Evolutionary conservation across 2,888 invertebrate species (phyloP).

Genomic region (Exephanes ischioxanthus): DNA sequence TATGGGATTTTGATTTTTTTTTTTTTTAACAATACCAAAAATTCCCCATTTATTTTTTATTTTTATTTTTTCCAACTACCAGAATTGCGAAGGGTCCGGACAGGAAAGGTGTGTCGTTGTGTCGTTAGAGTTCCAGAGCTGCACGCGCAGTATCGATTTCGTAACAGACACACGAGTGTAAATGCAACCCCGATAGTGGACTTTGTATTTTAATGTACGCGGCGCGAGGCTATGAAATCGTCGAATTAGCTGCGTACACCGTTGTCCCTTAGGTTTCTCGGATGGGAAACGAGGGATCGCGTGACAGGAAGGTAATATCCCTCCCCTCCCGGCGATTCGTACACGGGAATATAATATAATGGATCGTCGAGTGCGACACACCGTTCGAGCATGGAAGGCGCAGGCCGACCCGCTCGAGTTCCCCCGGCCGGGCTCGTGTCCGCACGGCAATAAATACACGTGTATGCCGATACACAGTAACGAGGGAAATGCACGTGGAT

Average conservation of each 20-base stretch:
- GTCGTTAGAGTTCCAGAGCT: constrained; percentile 6
- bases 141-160: constrained; percentile 72
- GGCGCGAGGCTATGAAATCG: constrained; percentile 71
- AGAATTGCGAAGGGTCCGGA: background rate
- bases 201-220: constrained; percentile 2
- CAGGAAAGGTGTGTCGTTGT: constrained; percentile 24
- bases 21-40: no score
- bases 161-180: constrained; percentile 33
- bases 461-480: constrained; percentile 48
- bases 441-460: constrained; percentile 53
- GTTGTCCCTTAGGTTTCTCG: constrained; percentile 68
- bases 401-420: constrained; percentile 62
- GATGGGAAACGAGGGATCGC: constrained; percentile 74
- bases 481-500: constrained; percentile 34
- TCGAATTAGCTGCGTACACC: constrained; percentile 74
- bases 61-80: background rate
- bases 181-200: background rate
- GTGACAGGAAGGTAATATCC: constrained; percentile 79
- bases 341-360: constrained; percentile 76
- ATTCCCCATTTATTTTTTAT: no score
- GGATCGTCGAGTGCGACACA: constrained; percentile 74
- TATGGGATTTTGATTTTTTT: no score
- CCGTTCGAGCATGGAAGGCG: constrained; percentile 39
- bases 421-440: constrained; percentile 32
- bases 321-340: constrained; percentile 72